Conservation (phyloP, 2,888 invertebrate species). For the Pediacus dermestoides region DNA sequence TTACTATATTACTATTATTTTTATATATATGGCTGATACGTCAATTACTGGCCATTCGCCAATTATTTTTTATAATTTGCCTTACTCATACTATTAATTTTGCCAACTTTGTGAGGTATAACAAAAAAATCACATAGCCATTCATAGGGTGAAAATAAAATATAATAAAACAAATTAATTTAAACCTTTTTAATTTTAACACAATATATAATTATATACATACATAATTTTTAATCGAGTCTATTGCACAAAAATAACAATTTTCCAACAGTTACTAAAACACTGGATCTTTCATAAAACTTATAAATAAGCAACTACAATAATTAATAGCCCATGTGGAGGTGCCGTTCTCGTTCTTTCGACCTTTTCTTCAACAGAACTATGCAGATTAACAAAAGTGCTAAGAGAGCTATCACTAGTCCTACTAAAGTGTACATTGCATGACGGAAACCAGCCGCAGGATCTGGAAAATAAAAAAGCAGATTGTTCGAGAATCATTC, state of each 20-base stretch:
- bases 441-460: constrained; percentile 54
- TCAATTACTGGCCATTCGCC: neutral
- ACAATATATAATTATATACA: too few species aligned
- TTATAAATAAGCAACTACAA: too few species aligned
- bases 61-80: neutral
- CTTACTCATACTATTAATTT: neutral
- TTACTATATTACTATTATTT: too few species aligned
- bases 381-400: constrained; percentile 54
- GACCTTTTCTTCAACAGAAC: constrained; percentile 51
- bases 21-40: neutral
- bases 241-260: too few species aligned
- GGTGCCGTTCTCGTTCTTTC: constrained; percentile 42
- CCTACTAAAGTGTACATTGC: constrained; percentile 61
- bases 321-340: constrained; percentile 34
- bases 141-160: too few species aligned
- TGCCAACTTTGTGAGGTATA: constrained; percentile 3
- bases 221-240: too few species aligned
- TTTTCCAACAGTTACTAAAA: too few species aligned
- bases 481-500: too few species aligned
- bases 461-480: constrained; percentile 40
- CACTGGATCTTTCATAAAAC: too few species aligned
- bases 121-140: too few species aligned
- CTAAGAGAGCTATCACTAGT: constrained; percentile 52
- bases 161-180: too few species aligned
- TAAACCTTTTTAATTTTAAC: too few species aligned